Evolutionary conservation across 1,140 invertebrate genomes (phyloP).

Genomic region (Drosophila obscura): DNA sequence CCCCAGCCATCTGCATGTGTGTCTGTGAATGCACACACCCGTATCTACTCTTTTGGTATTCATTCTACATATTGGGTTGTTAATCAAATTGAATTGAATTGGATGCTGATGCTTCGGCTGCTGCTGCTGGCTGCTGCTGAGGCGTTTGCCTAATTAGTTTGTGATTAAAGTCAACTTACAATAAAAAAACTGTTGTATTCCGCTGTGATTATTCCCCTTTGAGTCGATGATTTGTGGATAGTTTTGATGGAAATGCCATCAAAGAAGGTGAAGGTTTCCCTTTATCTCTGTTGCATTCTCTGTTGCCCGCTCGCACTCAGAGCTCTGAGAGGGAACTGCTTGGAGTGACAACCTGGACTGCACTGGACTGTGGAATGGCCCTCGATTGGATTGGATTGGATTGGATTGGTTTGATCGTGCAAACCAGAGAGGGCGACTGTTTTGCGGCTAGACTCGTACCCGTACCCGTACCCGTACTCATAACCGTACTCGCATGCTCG

Average conservation of each 20-base stretch:
- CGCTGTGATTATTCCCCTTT: neutral
- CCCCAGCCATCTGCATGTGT: constrained; percentile 1
- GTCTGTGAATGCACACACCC: neutral
- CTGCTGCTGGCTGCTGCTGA: constrained; percentile 27
- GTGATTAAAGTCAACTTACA: constrained; percentile 58
- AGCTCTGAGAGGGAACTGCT: constrained; percentile 15
- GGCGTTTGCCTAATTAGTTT: constrained; percentile 66
- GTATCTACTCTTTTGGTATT: constrained; percentile 23
- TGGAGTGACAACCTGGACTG: neutral
- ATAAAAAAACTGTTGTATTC: constrained; percentile 50
- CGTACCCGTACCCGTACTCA: no score
- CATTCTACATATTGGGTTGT: constrained; percentile 49
- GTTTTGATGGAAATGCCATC: constrained; percentile 3
- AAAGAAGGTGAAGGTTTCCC: neutral
- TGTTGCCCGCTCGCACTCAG: neutral
- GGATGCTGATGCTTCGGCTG: constrained; percentile 13
- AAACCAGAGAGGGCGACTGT: constrained; percentile 51
- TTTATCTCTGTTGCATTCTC: neutral
- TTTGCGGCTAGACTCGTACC: constrained; percentile 11
- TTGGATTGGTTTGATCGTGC: neutral
- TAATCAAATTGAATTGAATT: constrained; percentile 55
- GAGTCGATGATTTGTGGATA: constrained; percentile 18
- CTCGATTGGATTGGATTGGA: neutral
- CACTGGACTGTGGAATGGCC: neutral
- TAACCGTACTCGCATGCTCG: no score